Evolutionary conservation across 2,113 vertebrate species (phyloP), one percentile per base, ranked within the genome.

Genomic region (Notothenia rossii): DNA sequence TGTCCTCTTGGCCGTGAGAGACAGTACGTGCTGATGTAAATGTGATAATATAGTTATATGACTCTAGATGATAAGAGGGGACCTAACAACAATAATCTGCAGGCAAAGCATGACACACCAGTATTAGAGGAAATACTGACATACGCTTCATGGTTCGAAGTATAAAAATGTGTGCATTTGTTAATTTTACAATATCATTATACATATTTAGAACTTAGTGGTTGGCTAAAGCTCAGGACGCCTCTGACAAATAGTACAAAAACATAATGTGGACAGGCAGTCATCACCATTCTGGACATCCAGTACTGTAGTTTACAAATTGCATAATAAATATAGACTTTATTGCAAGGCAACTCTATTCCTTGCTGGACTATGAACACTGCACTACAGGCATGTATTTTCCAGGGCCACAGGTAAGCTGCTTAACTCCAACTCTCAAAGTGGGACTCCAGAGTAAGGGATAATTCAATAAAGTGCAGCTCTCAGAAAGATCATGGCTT

Each of bases 401-500:
- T 74, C 65, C 61, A 85, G 72, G 81, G 79, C 77, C 71, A 80
- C 78, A 80, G 88, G 85, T 91, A 92, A 93, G 91, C 89, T 76
- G 87, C 91, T 91, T 93, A 93, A 86, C 86, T 90, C 88, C 51
- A 77, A 70, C 78, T 90, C 75, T 85, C 64, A 14, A 79, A 82
- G 73, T 87, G 63, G 78, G 84, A 86, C 83, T 74, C 88, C 64
- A 77, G 73, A 69, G 65, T 54, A 55, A 62, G 29, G 77, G 86
- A 91, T 89, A 88, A 92, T 91, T 93, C 81, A 92, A 89, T 91
- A 89, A 90, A 82, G 62, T 83, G 63, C 58, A 85, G 84, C 87
- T 89, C 77, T 86, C 80, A 55, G 81, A 86, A 88, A 88, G 80
- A 89, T 85, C 77, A 75, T 55, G 77, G 49, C 84, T 85, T 84